Percentiles rank a stretch among this genome's conserved stretches.
Evolutionary conservation across 2,113 vertebrate species (phyloP).

Genomic region (Panurus biarmicus): DNA sequence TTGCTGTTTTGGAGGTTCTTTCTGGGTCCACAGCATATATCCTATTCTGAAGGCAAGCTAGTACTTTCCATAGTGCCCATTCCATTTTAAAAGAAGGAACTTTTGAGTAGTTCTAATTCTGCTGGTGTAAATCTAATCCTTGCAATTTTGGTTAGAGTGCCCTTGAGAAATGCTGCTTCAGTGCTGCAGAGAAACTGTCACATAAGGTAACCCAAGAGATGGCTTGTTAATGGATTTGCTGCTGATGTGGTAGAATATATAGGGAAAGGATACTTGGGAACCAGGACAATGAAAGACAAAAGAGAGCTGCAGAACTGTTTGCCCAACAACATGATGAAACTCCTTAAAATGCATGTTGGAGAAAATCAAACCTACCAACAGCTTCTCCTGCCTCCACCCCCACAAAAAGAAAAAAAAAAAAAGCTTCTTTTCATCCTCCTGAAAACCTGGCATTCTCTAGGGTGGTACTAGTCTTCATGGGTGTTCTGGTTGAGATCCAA

Average conservation of each 20-base stretch:
- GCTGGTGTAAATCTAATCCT: not conserved
- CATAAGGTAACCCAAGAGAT: not conserved
- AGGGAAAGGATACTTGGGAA: not conserved
- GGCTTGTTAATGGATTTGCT: not conserved
- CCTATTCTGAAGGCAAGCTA: not conserved
- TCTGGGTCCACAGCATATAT: not conserved
- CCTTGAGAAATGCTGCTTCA: slow-evolving; percentile 24
- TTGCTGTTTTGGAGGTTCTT: not conserved
- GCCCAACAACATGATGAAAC: not conserved
- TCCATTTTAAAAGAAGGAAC: not conserved
- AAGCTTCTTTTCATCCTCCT: not conserved
- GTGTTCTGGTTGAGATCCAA: slow-evolving; percentile 8
- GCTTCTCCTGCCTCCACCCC: not conserved
- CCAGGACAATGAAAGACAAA: not conserved
- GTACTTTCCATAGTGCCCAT: not conserved
- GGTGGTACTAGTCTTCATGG: not conserved
- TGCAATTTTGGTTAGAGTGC: not conserved
- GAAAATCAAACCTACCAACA: not conserved
- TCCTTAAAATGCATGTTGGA: not conserved
- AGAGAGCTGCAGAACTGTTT: not conserved
- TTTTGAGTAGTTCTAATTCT: not conserved
- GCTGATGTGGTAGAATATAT: not conserved
- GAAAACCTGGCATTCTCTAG: not conserved
- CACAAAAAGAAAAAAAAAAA: not conserved
- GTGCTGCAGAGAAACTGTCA: not conserved